Conservation (phyloP, 1,140 invertebrate genomes). For the Pissodes strobi region DNA sequence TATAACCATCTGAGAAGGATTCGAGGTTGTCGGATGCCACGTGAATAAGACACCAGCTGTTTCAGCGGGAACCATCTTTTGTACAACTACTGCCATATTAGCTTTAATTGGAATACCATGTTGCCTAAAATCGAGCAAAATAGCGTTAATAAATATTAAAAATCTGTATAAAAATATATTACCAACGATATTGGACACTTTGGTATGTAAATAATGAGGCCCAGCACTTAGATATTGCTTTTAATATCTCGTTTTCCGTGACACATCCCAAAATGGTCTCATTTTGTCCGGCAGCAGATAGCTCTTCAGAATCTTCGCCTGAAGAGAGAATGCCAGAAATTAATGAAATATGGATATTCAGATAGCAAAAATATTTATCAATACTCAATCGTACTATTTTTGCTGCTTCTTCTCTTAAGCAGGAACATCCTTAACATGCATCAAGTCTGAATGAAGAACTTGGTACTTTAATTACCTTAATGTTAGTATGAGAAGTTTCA, state of each 20-base stretch:
- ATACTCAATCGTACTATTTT: no score
- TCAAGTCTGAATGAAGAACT: no score
- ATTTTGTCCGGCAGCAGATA: constrained; percentile 85
- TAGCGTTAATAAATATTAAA: constrained; percentile 10
- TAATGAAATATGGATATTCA: no score
- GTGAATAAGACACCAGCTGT: constrained; percentile 82
- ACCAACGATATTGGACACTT: constrained; percentile 75
- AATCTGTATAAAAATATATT: constrained; percentile 23
- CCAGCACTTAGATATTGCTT: constrained; percentile 74
- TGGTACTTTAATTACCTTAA: no score
- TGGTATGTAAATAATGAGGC: constrained; percentile 76
- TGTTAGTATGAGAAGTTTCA: no score
- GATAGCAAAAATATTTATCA: no score
- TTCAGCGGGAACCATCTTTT: constrained; percentile 73
- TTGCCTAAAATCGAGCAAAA: constrained; percentile 56
- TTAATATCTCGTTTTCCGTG: constrained; percentile 59
- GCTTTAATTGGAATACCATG: constrained; percentile 68
- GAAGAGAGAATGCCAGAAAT: neutral
- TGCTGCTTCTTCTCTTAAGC: no score
- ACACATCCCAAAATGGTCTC: constrained; percentile 72
- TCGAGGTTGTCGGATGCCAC: constrained; percentile 70
- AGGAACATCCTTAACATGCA: no score
- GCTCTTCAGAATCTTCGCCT: constrained; percentile 77
- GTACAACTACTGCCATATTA: constrained; percentile 80
- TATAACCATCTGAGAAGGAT: constrained; percentile 69